These are phyloP conservation scores for Python bivittatus DNA, from an alignment of 2,113 vertebrate genomes.

Conservation along the genomic window DNA sequence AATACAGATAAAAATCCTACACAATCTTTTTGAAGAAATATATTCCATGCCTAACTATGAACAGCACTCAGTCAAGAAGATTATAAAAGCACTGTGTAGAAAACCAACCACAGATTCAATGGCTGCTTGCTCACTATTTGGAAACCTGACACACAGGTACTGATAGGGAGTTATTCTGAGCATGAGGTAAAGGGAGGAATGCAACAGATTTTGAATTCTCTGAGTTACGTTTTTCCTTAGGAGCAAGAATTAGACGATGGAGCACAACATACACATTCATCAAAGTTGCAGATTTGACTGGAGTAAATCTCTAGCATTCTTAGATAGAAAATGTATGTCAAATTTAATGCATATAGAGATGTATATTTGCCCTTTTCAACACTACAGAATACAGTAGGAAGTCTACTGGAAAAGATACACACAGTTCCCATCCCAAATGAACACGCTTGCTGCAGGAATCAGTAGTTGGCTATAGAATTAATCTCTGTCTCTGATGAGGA, in stretches of 20 bases:
- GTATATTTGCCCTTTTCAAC: neutral
- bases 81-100: neutral
- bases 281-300: neutral
- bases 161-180: neutral
- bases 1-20: conserved; percentile 62
- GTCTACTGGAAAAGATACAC: neutral
- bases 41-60: neutral
- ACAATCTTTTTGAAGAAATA: conserved; percentile 35
- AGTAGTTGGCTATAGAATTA: neutral
- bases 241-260: neutral
- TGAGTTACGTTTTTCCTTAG: neutral
- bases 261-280: neutral
- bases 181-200: neutral
- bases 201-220: neutral
- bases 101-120: neutral
- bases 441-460: neutral
- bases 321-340: neutral
- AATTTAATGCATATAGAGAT: neutral
- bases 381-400: neutral
- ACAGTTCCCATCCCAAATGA: neutral
- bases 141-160: neutral
- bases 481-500: neutral
- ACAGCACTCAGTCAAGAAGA: neutral
- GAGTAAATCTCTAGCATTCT: neutral
- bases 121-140: neutral